These are phyloP conservation scores for Metallyticus violacea DNA, from an alignment of 2,888 invertebrate genomes.

Conservation along the genomic window DNA sequence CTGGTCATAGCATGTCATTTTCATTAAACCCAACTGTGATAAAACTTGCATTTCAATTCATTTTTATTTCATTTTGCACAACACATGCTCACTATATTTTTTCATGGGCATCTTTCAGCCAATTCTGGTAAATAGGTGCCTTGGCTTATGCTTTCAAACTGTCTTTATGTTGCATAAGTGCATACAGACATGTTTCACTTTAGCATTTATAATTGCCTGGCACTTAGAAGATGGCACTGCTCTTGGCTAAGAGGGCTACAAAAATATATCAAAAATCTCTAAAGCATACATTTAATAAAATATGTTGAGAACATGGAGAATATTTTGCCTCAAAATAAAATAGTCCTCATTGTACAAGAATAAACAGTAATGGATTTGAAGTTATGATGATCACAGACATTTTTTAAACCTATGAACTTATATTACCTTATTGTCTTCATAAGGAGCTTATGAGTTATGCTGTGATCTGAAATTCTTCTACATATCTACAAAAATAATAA, in stretches of 20 bases:
- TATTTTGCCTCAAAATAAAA: neutral
- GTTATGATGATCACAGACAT: too few relatives aligned
- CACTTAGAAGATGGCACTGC: too few relatives aligned
- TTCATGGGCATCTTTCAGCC: neutral
- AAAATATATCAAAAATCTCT: neutral
- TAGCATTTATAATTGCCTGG: neutral
- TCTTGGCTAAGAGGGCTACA: neutral
- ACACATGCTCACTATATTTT: neutral
- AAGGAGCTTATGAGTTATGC: neutral
- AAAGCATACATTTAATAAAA: neutral
- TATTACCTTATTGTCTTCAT: neutral
- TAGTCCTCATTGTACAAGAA: neutral
- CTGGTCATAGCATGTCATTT: neutral
- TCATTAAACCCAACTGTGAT: slow-evolving; percentile 16
- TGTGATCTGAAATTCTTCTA: neutral
- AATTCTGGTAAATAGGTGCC: neutral
- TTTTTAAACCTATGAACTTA: neutral
- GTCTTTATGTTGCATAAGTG: neutral
- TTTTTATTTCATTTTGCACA: neutral
- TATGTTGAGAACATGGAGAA: neutral
- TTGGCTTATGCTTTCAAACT: neutral
- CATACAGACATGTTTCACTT: neutral
- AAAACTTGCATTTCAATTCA: neutral
- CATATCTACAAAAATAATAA: neutral
- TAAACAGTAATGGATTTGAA: too few relatives aligned